A percentile compares a stretch with the other conserved stretches of the same genome.
Conservation (phyloP, 53 echinoderm and acorn worm genomes). For the Zoroaster sp. region DNA sequence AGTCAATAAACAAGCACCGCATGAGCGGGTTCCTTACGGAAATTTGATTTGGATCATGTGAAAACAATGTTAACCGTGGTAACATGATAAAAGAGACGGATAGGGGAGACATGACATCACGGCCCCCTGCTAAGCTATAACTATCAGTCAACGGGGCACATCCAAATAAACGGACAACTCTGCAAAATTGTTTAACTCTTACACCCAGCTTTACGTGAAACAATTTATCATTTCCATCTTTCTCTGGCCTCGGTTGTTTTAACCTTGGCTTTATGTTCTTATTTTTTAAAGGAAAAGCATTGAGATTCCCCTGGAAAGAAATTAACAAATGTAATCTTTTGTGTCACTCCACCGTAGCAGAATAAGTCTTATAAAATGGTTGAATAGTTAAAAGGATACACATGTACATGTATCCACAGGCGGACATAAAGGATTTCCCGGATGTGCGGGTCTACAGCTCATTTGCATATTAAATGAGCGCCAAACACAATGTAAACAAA, state of each 20-base stretch:
- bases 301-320: not conserved
- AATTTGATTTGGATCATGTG: not conserved
- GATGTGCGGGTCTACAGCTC: too few species aligned
- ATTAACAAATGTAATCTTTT: not conserved
- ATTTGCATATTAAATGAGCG: too few species aligned
- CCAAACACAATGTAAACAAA: too few species aligned
- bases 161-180: not conserved
- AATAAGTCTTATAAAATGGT: not conserved
- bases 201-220: not conserved
- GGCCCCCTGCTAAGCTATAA: not conserved
- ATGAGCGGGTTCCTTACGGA: not conserved
- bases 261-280: not conserved
- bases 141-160: not conserved
- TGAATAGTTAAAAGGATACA: too few species aligned
- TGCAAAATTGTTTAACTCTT: not conserved
- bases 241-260: not conserved
- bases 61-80: not conserved
- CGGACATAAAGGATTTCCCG: too few species aligned
- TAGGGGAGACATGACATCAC: not conserved
- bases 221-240: not conserved
- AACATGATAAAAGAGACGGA: not conserved
- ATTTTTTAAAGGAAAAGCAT: not conserved
- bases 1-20: slow-evolving; percentile 8
- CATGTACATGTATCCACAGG: too few species aligned
- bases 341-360: not conserved